These are phyloP conservation scores for Opisthocomus hoazin DNA, from an alignment of 2,113 vertebrate species.

Conservation along the genomic window DNA sequence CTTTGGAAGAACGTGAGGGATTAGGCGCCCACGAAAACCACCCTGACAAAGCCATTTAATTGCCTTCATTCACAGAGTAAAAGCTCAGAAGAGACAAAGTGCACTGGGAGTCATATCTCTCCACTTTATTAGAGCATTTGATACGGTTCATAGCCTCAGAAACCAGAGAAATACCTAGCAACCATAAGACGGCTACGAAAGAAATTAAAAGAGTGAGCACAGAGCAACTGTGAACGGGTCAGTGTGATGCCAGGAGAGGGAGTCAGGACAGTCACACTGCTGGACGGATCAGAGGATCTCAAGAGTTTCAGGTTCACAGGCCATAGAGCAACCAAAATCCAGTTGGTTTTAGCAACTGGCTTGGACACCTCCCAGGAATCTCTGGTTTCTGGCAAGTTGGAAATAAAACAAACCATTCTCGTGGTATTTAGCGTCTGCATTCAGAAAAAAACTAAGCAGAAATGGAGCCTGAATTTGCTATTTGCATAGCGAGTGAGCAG, in stretches of 20 bases:
- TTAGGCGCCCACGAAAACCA: not conserved
- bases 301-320: not conserved
- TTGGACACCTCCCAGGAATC: conserved; percentile 22
- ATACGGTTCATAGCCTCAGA: not conserved
- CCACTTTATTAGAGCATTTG: not conserved
- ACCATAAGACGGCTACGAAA: not conserved
- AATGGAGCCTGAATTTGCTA: not conserved
- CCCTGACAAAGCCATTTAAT: not conserved
- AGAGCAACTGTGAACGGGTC: not conserved
- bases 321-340: not conserved
- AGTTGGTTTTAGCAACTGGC: not conserved
- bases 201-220: not conserved
- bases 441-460: not conserved
- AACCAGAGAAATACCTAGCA: not conserved
- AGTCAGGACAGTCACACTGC: not conserved
- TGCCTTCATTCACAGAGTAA: not conserved
- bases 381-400: not conserved
- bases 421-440: not conserved
- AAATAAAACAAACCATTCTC: not conserved
- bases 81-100: not conserved
- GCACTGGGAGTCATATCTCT: not conserved
- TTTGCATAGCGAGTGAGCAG: not conserved
- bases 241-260: not conserved
- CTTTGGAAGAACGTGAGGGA: not conserved
- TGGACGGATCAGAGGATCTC: not conserved